phyloP scores from a whole-genome alignment of 2,888 invertebrate genomes.

The Smittia sp. region DNA sequence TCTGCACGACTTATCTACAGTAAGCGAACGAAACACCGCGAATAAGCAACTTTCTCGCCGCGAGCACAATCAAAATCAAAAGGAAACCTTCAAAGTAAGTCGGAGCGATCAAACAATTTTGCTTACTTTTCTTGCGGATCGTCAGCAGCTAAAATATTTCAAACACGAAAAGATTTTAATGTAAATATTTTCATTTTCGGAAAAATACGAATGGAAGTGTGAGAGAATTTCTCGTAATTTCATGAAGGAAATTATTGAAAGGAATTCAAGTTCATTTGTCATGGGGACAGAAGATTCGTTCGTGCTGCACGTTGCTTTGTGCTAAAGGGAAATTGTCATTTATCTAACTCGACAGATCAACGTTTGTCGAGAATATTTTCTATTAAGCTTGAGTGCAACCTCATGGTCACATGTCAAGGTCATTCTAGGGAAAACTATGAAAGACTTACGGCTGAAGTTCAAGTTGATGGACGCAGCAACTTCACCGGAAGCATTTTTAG shows the following conservation, averaged over 20 bases:
- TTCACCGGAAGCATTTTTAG: conserved; percentile 96
- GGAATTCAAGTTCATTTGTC: too few relatives aligned
- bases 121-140: conserved; percentile 93
- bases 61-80: conserved; percentile 37
- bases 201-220: too few relatives aligned
- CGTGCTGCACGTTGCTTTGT: too few relatives aligned
- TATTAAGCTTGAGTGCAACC: background rate
- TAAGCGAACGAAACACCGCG: background rate
- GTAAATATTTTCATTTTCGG: background rate
- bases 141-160: conserved; percentile 79
- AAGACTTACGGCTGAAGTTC: conserved; percentile 97
- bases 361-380: too few relatives aligned
- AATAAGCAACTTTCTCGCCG: background rate
- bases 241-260: too few relatives aligned
- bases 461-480: conserved; percentile 95
- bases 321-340: too few relatives aligned
- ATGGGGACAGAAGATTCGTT: too few relatives aligned
- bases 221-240: too few relatives aligned
- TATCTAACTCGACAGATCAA: too few relatives aligned
- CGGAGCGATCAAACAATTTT: conserved; percentile 22
- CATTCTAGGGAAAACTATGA: too few relatives aligned
- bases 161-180: conserved; percentile 26
- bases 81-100: background rate
- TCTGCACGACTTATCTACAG: background rate
- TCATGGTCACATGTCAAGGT: background rate